These are phyloP conservation scores for Drosophila sproati DNA, from an alignment of 1,140 invertebrate species.

Conservation along the genomic window DNA sequence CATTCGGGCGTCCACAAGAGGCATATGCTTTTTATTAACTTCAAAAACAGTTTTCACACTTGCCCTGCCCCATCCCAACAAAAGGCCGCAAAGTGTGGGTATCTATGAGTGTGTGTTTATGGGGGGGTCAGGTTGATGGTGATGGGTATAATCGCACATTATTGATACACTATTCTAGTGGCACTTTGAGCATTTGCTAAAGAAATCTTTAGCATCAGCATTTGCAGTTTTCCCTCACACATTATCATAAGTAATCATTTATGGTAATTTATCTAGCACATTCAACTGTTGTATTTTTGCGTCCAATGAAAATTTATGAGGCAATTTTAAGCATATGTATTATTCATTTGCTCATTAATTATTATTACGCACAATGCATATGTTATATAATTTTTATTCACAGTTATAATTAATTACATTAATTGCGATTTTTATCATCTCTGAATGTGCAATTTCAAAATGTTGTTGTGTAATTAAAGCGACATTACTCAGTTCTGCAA, in stretches of 20 bases:
- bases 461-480: constrained; percentile 57
- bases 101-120: constrained; percentile 5
- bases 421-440: constrained; percentile 51
- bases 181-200: constrained; percentile 41
- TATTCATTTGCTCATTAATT: constrained; percentile 24
- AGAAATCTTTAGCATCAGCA: constrained; percentile 3
- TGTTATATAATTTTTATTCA: constrained; percentile 16
- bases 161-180: constrained; percentile 70
- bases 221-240: not conserved
- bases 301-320: constrained; percentile 13
- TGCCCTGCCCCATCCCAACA: not conserved
- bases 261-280: constrained; percentile 1
- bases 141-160: constrained; percentile 73
- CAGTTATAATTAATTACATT: constrained; percentile 62
- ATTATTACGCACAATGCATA: constrained; percentile 22
- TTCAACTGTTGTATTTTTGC: not conserved
- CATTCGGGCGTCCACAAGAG: constrained; percentile 6
- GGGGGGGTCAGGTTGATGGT: constrained; percentile 39
- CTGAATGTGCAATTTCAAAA: constrained; percentile 24
- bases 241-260: not conserved
- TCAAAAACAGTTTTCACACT: constrained; percentile 33
- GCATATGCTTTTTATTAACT: constrained; percentile 46
- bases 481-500: constrained; percentile 64
- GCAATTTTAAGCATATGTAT: constrained; percentile 25
- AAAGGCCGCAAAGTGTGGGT: constrained; percentile 27